A percentile compares a stretch with the other conserved stretches of the same genome.
Evolutionary conservation across 1,140 invertebrate species (phyloP).

Genomic region (Forficula auricularia): DNA sequence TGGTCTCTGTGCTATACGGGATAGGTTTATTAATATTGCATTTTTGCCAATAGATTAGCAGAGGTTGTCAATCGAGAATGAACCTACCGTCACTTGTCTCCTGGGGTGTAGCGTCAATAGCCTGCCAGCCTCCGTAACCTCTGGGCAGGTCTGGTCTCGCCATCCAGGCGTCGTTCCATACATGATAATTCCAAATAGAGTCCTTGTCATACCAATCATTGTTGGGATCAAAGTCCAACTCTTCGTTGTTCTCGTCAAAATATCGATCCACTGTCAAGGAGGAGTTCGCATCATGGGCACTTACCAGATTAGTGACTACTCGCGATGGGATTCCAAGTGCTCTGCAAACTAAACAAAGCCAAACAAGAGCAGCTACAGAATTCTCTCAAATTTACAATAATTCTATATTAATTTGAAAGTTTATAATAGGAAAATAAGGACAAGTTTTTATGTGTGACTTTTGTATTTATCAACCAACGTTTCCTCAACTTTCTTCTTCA

Average conservation of each 20-base stretch:
- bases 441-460: too few relatives aligned
- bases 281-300: conserved; percentile 51
- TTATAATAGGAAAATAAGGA: too few relatives aligned
- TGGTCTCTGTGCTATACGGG: too few relatives aligned
- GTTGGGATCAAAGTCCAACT: conserved; percentile 34
- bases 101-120: conserved; percentile 54
- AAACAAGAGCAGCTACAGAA: too few relatives aligned
- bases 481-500: too few relatives aligned
- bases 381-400: not conserved
- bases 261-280: conserved; percentile 57
- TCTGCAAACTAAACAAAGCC: conserved; percentile 36
- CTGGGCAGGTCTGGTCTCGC: conserved; percentile 45
- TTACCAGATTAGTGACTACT: conserved; percentile 51
- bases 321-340: conserved; percentile 52
- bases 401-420: too few relatives aligned
- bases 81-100: conserved; percentile 35
- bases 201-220: conserved; percentile 31
- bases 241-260: conserved; percentile 39
- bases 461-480: too few relatives aligned
- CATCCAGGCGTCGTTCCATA: conserved; percentile 68
- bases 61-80: too few relatives aligned
- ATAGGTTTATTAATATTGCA: too few relatives aligned
- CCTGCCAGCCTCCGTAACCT: conserved; percentile 57
- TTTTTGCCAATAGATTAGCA: too few relatives aligned
- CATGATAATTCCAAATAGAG: conserved; percentile 61